These are phyloP conservation scores for Monoplex corrugatus DNA, from an alignment of 2,888 invertebrate species.

Conservation along the genomic window DNA sequence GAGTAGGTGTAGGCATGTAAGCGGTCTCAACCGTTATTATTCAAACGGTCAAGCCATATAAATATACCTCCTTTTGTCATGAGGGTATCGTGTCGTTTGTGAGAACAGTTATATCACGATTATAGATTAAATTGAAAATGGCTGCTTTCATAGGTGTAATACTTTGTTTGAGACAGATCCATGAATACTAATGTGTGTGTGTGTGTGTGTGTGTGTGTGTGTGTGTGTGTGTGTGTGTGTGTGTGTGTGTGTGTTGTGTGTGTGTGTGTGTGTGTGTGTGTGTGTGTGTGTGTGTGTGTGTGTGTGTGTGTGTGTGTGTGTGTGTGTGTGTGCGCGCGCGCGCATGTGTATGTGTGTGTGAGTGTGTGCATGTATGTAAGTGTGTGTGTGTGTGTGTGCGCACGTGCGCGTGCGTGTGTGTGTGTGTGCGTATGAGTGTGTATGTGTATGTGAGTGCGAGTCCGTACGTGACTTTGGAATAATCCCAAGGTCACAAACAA, in stretches of 20 bases:
- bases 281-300: background rate
- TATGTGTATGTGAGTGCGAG: background rate
- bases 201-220: background rate
- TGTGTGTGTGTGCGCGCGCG: background rate
- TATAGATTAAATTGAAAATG: too few species aligned
- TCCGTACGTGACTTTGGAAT: too few species aligned
- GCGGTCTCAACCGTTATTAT: too few species aligned
- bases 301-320: too few species aligned
- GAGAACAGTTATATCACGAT: too few species aligned
- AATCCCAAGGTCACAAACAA: too few species aligned
- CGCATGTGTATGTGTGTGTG: background rate
- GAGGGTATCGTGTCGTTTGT: too few species aligned
- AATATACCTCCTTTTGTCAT: too few species aligned
- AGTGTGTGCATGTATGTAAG: background rate
- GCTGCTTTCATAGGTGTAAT: too few species aligned
- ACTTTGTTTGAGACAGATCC: too few species aligned
- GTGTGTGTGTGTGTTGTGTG: conserved; percentile 13
- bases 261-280: background rate
- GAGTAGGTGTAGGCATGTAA: too few species aligned
- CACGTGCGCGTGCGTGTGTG: background rate
- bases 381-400: background rate
- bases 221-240: background rate
- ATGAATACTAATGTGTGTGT: background rate
- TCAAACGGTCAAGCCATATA: too few species aligned
- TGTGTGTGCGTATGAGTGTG: background rate